Base-by-base conservation (phyloP, 2,797 vertebrate genomes). In the Cossypha polioptera region DNA sequence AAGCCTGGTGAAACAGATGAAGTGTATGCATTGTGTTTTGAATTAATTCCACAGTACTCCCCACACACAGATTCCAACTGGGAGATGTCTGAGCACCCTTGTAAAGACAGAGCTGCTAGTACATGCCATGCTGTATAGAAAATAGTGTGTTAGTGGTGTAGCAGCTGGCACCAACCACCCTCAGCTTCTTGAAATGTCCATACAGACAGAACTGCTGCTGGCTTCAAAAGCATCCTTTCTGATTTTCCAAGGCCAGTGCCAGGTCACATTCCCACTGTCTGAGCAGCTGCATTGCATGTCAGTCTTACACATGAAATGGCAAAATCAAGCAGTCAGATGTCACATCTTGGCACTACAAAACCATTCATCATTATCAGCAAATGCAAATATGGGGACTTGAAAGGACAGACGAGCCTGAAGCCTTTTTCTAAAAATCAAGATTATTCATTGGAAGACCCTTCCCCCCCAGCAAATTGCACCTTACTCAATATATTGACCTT, bases 401-500 rank as follows among this genome's bases (percentile, higher is more conserved):
- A 95, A 87, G 66, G 22, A 84, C 20, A 83, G 14, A 36, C 2
- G 8, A 90, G 73, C 40, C 58, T n/a, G 17, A 55, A 95, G 54
- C 19, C 22, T 81, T 69, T 92, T 69, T 57, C 61, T 91, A 53
- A 82, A 89, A 87, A 92, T 28, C 55, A 88, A 53, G 54, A 88
- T 73, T 80, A 88, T 77, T 57, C 50, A 74, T n/a, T 77, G 57
- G 43, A 66, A 94, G 42, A 68, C 11, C 11, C 58, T n/a, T 74
- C 31, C 67, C n/a, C 38, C 5, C 2, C 0, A 55, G 57, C 22
- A 94, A 89, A 89, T 79, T 91, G 43, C 43, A 86, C 21, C 61
- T 87, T 72, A 68, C 47, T 93, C 68, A 36, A 55, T 92, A 80
- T 83, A 87, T 93, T 91, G 91, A 92, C 78, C 80, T 87, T 86